Evolutionary conservation across 2,888 invertebrate genomes (phyloP).

Genomic region (Calameuta pallipes): DNA sequence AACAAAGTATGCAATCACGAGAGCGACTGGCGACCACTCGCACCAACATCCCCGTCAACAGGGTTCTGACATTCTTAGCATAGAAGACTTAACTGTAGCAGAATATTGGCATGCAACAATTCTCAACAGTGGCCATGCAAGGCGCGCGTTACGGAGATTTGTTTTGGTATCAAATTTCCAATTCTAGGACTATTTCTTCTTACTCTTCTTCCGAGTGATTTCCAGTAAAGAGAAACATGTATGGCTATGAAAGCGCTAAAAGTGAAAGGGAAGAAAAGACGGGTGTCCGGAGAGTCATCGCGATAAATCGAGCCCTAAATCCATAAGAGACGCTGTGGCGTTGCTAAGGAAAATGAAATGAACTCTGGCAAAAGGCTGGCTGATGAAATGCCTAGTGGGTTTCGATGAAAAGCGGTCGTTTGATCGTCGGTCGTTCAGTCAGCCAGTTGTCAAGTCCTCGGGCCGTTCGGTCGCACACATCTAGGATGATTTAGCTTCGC

Average conservation of each 20-base stretch:
- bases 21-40: slow-evolving; percentile 11
- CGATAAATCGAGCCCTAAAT: not conserved
- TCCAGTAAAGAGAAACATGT: too few species aligned
- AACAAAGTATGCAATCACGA: slow-evolving; percentile 20
- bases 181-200: too few species aligned
- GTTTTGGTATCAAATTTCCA: too few species aligned
- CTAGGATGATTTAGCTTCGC: slow-evolving; percentile 50
- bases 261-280: too few species aligned
- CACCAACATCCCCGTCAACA: slow-evolving; percentile 1
- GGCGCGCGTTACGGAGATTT: too few species aligned
- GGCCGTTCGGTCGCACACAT: slow-evolving; percentile 27
- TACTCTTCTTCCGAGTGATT: too few species aligned
- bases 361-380: not conserved
- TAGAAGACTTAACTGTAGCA: too few species aligned
- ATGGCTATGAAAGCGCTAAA: too few species aligned
- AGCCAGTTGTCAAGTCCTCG: not conserved
- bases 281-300: not conserved
- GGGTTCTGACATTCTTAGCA: not conserved
- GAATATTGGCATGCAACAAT: too few species aligned
- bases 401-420: slow-evolving; percentile 31
- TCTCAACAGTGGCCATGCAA: too few species aligned
- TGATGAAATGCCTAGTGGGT: slow-evolving; percentile 36
- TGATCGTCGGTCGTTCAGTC: too few species aligned
- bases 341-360: not conserved
- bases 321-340: not conserved